Conservation (phyloP, 2,797 vertebrate species). For the Amazona ochrocephala region DNA sequence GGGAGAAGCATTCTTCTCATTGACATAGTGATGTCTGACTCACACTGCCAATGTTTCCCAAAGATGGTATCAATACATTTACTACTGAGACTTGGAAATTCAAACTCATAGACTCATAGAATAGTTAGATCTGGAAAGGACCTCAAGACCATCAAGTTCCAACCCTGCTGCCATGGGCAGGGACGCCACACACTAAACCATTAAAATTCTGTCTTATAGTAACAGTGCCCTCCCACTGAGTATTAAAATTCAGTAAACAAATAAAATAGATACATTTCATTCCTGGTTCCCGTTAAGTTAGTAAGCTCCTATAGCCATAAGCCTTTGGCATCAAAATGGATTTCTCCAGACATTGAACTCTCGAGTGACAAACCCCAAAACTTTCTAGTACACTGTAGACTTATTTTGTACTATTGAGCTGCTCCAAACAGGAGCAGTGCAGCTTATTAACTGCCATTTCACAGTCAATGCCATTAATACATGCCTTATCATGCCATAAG, state of each 20-base stretch:
- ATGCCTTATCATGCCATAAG: background rate
- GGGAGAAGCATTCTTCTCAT: background rate
- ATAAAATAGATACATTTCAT: background rate
- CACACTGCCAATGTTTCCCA: background rate
- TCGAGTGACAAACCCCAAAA: background rate
- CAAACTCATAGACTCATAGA: background rate
- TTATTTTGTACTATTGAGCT: background rate
- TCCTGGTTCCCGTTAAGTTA: background rate
- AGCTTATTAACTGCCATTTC: background rate
- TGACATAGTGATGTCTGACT: background rate
- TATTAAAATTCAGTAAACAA: background rate
- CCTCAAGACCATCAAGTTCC: too few species aligned
- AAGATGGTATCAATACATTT: background rate
- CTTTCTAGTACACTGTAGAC: background rate
- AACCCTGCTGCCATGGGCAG: too few species aligned
- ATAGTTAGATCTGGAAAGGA: too few species aligned
- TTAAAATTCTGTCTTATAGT: background rate
- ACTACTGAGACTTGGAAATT: background rate
- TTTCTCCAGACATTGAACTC: background rate
- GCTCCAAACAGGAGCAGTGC: background rate
- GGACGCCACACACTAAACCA: too few species aligned
- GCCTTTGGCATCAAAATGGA: background rate
- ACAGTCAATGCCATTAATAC: background rate
- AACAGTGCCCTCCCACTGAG: background rate
- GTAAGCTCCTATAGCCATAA: background rate